phyloP scores from a whole-genome alignment of 2,888 invertebrate genomes.

The Drosophila dives region DNA sequence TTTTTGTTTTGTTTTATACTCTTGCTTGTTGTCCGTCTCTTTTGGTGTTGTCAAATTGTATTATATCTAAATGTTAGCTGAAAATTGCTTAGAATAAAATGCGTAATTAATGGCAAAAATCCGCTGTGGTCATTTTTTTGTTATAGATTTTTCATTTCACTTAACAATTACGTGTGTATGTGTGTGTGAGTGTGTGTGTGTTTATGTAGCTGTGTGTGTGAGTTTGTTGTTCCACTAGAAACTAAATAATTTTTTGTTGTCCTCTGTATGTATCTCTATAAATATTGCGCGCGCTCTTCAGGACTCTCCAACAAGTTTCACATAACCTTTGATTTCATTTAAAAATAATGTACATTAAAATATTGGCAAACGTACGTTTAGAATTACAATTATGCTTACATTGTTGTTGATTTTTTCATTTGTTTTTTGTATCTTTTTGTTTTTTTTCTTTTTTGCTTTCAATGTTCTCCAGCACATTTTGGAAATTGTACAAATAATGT shows the following conservation, averaged over 20 bases:
- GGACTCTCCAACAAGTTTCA: conserved; percentile 51
- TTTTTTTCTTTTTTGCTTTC: conserved; percentile 22
- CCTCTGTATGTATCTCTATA: conserved; percentile 40
- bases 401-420: conserved; percentile 11
- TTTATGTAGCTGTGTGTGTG: conserved; percentile 13
- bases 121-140: conserved; percentile 57
- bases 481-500: conserved; percentile 54
- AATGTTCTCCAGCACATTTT: conserved; percentile 72
- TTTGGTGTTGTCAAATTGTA: conserved; percentile 47
- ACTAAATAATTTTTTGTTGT: conserved; percentile 69
- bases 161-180: conserved; percentile 44
- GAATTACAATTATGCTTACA: conserved; percentile 46
- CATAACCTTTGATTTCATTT: conserved; percentile 65
- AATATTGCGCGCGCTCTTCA: conserved; percentile 60
- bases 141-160: conserved; percentile 32
- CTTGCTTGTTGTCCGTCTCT: conserved; percentile 45
- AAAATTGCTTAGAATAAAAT: conserved; percentile 69
- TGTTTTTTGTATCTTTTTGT: conserved; percentile 13
- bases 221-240: conserved; percentile 52
- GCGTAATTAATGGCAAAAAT: conserved; percentile 78
- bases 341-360: conserved; percentile 66
- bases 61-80: conserved; percentile 52
- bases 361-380: conserved; percentile 63
- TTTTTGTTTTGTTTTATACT: conserved; percentile 12
- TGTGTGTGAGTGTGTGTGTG: conserved; percentile 21